These are phyloP conservation scores for Pholis gunnellus DNA, from an alignment of 2,113 vertebrate genomes.

Conservation along the genomic window DNA sequence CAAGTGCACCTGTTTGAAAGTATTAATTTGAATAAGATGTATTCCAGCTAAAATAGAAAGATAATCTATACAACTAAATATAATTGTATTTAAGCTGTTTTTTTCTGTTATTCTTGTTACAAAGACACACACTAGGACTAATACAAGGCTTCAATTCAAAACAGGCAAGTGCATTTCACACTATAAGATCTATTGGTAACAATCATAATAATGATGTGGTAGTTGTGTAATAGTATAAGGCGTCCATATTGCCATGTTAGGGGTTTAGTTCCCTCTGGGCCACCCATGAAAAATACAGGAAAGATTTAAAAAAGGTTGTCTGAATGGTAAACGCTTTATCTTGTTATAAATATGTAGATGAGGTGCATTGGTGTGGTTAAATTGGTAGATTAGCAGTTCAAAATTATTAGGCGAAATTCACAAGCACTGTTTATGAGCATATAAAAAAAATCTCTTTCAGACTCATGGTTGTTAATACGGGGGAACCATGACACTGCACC, in stretches of 20 bases:
- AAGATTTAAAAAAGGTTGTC: not conserved
- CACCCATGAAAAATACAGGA: not conserved
- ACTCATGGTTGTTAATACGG: not conserved
- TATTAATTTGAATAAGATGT: not conserved
- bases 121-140: not conserved
- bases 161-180: not conserved
- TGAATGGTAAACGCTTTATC: not conserved
- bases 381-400: not conserved
- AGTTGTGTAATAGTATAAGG: slow-evolving; percentile 42
- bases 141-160: not conserved
- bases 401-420: not conserved
- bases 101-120: not conserved
- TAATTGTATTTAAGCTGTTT: not conserved
- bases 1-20: not conserved
- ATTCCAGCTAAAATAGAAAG: not conserved
- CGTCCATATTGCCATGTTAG: not conserved
- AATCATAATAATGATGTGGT: slow-evolving; percentile 14
- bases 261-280: slow-evolving; percentile 17
- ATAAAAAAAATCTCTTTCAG: not conserved
- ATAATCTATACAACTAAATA: not conserved
- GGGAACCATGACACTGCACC: slow-evolving; percentile 18
- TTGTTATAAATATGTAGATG: not conserved
- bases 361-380: not conserved
- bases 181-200: slow-evolving; percentile 4
- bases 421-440: not conserved